Evolutionary conservation across 64 coral and sea anemone genomes (phyloP), one percentile per base, ranked within the genome.

Genomic region (Exaiptasia diaphana): DNA sequence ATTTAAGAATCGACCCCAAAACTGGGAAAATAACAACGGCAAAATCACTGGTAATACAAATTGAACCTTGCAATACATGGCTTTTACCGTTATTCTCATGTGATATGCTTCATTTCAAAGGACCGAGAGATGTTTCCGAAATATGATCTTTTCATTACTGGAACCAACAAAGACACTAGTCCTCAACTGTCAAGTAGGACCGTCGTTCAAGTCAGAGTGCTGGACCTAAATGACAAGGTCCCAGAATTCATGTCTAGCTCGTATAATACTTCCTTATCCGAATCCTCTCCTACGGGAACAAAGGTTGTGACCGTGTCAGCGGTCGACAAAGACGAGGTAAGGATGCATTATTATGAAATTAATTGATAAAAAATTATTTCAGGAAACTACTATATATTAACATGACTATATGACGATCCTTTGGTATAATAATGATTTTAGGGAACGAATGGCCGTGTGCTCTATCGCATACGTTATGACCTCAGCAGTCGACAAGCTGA

Each of bases 361-460:
- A n/a, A n/a, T 52, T n/a, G 49, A 10, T 52, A n/a, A 52, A 52
- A n/a, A 52, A 52, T 52, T 12, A 52, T 52, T 52, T 52, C n/a
- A 12, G 49, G n/a, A 12, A 52, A 52, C n/a, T 52, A 12, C 49
- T 52, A 12, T 52, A 12, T 52, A n/a, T 52, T 52, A 52, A 52
- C 10, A 52, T 12, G n/a, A 52, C 10, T 12, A 52, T 52, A 52
- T 12, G 10, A 52, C 10, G n/a, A 12, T 52, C 10, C n/a, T 12
- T 52, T 52, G 49, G 49, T 52, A 10, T 52, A 52, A 52, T 12
- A 52, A n/a, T n/a, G n/a, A n/a, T n/a, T n/a, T n/a, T 45, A 95
- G 91, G 91, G 91, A 31, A 95, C 74, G 8, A 95, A 95, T 73
- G 68, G 86, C 34, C 91, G 91, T 20, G 85, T 95, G 15, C 64